Evolutionary conservation across 2,888 invertebrate genomes (phyloP), one percentile per base, ranked within the genome.

Genomic region (Hemithea aestivaria): DNA sequence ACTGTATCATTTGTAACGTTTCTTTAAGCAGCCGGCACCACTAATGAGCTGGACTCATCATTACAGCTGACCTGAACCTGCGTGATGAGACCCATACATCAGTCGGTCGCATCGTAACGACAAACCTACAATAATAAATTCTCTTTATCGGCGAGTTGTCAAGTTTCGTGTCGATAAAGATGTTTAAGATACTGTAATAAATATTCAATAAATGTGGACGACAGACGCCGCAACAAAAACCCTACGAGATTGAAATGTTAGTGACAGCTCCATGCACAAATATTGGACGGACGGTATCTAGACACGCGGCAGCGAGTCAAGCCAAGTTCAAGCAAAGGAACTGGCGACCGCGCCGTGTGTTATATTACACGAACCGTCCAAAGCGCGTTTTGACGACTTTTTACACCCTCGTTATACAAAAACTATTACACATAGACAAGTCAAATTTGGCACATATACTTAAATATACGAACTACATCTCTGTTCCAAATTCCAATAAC

Each of bases 181-280:
- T 82, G 83, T 85, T 84, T 73, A 77, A 76, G 68, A 69, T 65
- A 54, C 22, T 35, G 16, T 61, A 70, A 84, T 85, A 81, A 82
- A 87, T 87, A 87, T 83, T 76, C 72, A 72, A 84, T 81, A 68
- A 66, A 61, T 61, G 60, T 71, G 64, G 64, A 72, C 71, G 69
- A 76, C 74, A 73, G 70, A 67, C 68, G 69, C 59, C 55, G 70
- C 71, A 62, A 68, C 73, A 84, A 84, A 82, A 85, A 83, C 77
- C 68, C 71, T 70, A 65, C 61, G 46, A 58, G 78, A 82, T 87
- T 85, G 87, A 87, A 78, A 83, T 78, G 85, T 84, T 78, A 82
- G 77, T 80, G 87, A 83, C 85, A 83, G 78, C 55, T 57, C 64
- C 80, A 83, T 84, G 80, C 85, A 84, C 83, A 81, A 80, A 80